phyloP scores from a whole-genome alignment of 2,113 vertebrate species.

The Erinaceus europaeus region DNA sequence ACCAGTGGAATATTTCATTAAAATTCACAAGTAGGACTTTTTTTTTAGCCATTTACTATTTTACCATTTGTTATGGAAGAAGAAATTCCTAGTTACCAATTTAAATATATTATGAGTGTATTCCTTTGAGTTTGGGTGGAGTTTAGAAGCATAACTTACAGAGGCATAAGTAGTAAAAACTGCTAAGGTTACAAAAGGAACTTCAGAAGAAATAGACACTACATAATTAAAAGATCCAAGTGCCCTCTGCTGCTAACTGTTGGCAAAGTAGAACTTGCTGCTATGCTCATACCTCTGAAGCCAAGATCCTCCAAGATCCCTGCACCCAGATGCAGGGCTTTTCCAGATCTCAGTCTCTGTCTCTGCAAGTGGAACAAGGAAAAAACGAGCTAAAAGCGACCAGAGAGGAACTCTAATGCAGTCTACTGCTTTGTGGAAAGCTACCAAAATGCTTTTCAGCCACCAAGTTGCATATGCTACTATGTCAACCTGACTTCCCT shows the following conservation, averaged over 20 bases:
- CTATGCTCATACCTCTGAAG: background rate
- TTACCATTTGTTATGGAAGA: background rate
- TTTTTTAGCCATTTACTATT: too few relatives aligned
- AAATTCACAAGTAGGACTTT: too few relatives aligned
- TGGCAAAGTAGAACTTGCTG: background rate
- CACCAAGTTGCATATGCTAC: too few relatives aligned
- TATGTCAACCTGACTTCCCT: too few relatives aligned
- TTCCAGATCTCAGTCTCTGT: background rate
- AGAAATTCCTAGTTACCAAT: background rate
- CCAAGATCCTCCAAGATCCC: background rate
- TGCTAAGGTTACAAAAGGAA: background rate
- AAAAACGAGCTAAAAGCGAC: background rate
- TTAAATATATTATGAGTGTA: background rate
- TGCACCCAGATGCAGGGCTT: fast-evolving
- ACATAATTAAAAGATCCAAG: background rate
- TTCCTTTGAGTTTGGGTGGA: background rate
- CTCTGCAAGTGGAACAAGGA: background rate
- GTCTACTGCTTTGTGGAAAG: background rate
- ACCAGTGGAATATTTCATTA: background rate
- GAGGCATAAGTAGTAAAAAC: background rate
- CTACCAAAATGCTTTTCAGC: too few relatives aligned
- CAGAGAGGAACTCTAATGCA: background rate
- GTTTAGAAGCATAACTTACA: background rate
- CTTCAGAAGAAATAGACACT: background rate
- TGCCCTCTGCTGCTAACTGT: background rate